These are phyloP conservation scores for Drosophila mettleri DNA, from an alignment of 2,888 invertebrate species.

Conservation along the genomic window DNA sequence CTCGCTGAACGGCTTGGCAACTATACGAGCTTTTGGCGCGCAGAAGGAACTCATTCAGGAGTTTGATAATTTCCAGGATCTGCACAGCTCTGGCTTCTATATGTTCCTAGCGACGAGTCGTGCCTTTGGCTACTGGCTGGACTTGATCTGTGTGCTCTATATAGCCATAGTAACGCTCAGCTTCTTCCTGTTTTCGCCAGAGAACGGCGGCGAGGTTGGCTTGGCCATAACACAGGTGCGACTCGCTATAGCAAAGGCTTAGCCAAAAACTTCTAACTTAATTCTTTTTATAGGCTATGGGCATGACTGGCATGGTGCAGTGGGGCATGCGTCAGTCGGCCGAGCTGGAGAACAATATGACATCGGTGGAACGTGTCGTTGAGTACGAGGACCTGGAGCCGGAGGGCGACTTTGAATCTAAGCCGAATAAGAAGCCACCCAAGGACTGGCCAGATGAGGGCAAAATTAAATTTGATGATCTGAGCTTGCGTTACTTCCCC, in stretches of 20 bases:
- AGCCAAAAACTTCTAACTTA: not conserved
- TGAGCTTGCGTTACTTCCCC: conserved; percentile 90
- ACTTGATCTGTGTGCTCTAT: conserved; percentile 94
- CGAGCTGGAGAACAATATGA: conserved; percentile 95
- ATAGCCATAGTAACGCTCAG: conserved; percentile 94
- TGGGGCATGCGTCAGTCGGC: conserved; percentile 98
- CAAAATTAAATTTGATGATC: conserved; percentile 88
- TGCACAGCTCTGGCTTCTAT: conserved; percentile 97
- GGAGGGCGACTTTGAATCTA: conserved; percentile 88
- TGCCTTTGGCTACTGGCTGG: conserved; percentile 97
- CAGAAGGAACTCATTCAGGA: conserved; percentile 91
- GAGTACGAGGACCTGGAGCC: conserved; percentile 87
- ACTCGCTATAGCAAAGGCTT: not conserved
- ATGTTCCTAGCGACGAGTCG: conserved; percentile 95
- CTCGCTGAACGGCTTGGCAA: conserved; percentile 94
- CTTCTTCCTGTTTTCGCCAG: conserved; percentile 90
- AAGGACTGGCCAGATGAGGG: conserved; percentile 91
- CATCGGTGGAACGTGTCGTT: conserved; percentile 92
- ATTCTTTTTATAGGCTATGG: conserved; percentile 87
- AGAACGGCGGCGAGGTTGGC: conserved; percentile 91
- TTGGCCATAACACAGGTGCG: conserved; percentile 88
- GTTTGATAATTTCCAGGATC: conserved; percentile 92
- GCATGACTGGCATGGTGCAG: conserved; percentile 88
- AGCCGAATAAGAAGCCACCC: conserved; percentile 88
- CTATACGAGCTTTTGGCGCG: conserved; percentile 95